Evolutionary conservation across 2,797 vertebrate genomes (phyloP), one percentile per base, ranked within the genome.

Genomic region (Pteropus rufus): DNA sequence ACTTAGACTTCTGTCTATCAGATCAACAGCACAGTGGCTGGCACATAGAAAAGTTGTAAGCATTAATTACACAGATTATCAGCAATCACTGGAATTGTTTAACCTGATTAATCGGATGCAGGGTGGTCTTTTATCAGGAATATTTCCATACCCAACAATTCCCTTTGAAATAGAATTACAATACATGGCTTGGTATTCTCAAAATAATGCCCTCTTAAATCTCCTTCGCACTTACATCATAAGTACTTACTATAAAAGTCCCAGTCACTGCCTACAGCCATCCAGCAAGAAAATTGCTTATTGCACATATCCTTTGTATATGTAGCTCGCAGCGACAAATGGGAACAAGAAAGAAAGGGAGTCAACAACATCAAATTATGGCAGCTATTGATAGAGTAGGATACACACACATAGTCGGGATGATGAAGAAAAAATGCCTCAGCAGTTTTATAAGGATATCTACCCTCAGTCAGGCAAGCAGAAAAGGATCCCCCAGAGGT

Each of bases 191-290:
- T 69, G 49, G 34, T 83, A 44, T 90, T 94, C 79, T 95, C 89
- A 88, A 65, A 93, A 92, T 96, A 94, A 96, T 90, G 39, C 11
- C 58, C 86, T 97, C 93, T 93, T 96, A 98, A 95, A 97, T 97
- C 92, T 97, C 96, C 70, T 80, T 90, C 89, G 87, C 80, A 96
- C 94, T 77, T 94, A 95, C 54, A 88, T 81, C 56, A 4, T 92
- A 97, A 97, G 62, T 86, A 92, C 79, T 94, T 94, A 89, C 76
- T 95, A 85, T 94, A 88, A 97, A 92, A 96, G 82, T 76, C 86
- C 89, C 72, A 88, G 87, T 73, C 89, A 93, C 94, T 88, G 65
- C 92, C 95, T 95, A 96, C 56, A 96, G 94, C 90, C 85, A 89
- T 93, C 84, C 84, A 91, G 94, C 41, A 91, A 91, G 90, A 93